Evolutionary conservation across 2,888 invertebrate species (phyloP).

Genomic region (Lysandra bellargus): DNA sequence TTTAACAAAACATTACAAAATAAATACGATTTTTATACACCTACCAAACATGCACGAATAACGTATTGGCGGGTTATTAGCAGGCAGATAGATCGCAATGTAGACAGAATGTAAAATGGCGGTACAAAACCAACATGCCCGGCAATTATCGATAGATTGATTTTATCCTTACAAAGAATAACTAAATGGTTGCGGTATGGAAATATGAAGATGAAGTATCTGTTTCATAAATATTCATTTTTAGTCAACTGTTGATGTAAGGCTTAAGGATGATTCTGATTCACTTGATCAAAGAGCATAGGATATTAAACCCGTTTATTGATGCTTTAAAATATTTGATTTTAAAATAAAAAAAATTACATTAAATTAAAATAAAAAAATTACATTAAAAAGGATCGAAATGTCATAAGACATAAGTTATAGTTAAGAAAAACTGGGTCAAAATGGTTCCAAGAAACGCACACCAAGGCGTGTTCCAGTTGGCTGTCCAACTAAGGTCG

Average conservation of each 20-base stretch:
- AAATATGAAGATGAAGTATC: slow-evolving; percentile 13
- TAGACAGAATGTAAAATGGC: slow-evolving; percentile 25
- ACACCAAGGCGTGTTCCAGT: too few species aligned
- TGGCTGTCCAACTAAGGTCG: too few species aligned
- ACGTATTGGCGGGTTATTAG: neutral
- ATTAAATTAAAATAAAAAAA: too few species aligned
- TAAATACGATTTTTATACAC: neutral
- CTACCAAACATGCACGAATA: neutral
- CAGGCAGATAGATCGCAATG: neutral
- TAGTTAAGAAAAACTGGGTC: too few species aligned
- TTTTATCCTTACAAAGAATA: slow-evolving; percentile 27
- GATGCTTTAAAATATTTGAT: too few species aligned
- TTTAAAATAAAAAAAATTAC: too few species aligned
- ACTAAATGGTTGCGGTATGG: slow-evolving; percentile 7
- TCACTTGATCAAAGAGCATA: neutral
- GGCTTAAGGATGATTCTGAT: neutral
- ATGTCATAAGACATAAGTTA: too few species aligned
- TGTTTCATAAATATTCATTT: slow-evolving; percentile 18
- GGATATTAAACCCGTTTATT: too few species aligned
- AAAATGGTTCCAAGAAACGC: too few species aligned
- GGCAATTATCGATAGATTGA: slow-evolving; percentile 26
- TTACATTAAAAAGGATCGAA: too few species aligned
- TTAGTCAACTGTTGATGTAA: neutral
- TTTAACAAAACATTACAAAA: neutral
- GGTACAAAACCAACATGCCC: slow-evolving; percentile 21